Conservation (phyloP, 2,113 vertebrate genomes). For the Chamaetylas fuelleborni region DNA sequence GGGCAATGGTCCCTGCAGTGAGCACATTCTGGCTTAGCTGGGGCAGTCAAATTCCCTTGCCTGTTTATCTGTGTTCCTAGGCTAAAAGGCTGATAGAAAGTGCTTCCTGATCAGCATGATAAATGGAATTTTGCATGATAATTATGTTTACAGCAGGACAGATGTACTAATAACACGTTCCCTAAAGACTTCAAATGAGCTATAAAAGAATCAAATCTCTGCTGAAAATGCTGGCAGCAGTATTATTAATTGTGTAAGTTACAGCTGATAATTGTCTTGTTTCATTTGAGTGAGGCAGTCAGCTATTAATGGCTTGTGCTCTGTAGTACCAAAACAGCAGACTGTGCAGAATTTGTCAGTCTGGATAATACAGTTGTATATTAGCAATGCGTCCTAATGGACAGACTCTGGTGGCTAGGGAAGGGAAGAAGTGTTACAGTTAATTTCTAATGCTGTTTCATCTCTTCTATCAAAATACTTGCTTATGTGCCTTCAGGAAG, state of each 20-base stretch:
- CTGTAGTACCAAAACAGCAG: slow-evolving; percentile 4
- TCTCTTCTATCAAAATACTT: slow-evolving; percentile 37
- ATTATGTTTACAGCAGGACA: slow-evolving; percentile 53
- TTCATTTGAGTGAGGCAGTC: slow-evolving; percentile 42
- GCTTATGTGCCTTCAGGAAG: slow-evolving; percentile 10
- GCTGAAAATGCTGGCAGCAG: slow-evolving; percentile 49
- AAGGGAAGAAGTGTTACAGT: not conserved
- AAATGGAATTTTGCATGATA: slow-evolving; percentile 50
- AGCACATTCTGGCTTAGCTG: accelerated
- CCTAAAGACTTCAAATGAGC: slow-evolving; percentile 45
- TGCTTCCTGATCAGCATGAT: slow-evolving; percentile 43
- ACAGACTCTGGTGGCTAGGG: not conserved
- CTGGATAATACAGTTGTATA: not conserved
- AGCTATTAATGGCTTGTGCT: slow-evolving; percentile 25
- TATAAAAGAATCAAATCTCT: slow-evolving; percentile 44
- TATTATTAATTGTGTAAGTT: slow-evolving; percentile 58
- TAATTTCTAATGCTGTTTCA: slow-evolving; percentile 53
- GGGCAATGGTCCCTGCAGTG: not conserved
- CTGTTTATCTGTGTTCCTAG: not conserved
- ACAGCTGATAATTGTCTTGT: slow-evolving; percentile 60
- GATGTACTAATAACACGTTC: slow-evolving; percentile 45
- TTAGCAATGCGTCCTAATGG: not conserved
- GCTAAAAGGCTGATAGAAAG: not conserved
- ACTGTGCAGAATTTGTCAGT: not conserved
- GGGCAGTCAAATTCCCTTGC: not conserved